Evolutionary conservation across 2,888 invertebrate genomes (phyloP), one percentile per base, ranked within the genome.

Genomic region (Aphidius colemani): DNA sequence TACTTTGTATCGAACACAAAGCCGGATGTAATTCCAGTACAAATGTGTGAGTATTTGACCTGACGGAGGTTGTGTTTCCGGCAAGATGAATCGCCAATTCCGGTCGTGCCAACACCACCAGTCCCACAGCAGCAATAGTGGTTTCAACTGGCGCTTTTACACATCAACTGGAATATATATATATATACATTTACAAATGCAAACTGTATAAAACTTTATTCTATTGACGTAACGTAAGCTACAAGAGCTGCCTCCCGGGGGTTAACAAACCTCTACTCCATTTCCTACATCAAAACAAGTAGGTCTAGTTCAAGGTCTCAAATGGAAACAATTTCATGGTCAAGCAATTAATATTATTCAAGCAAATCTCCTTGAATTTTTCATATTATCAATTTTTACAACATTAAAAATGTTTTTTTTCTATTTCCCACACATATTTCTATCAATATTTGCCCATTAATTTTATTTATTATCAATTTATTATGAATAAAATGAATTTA

Each of bases 251-350:
- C 53, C 59, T 55, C 50, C 51, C 45, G 30, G 64, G 64, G 64
- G 59, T 64, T 64, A 64, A 60, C 64, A 59, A 59, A 63, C 63
- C 63, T 53, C 58, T 61, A 7, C 45, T 56, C 13, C 51, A 41
- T 13, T 51, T 30, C 51, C 46, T 41, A 39, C 10, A 30, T 7
- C 40, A 51, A n/a, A 51, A 41, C 43, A 43, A 65, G 65, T 65
- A 65, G 65, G 65, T 65, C 61, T 65, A 53, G 65, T 65, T 65
- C 61, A 65, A 65, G 65, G 65, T 65, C 53, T 61, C 59, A 13
- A 30, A 30, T 30, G 30, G 0, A 30, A 30, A 9, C 40, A 48
- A 61, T 65, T 41, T 51, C 58, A 39, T 61, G 61, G 61, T 65
- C 65, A 65, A 61, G 46, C 61, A 10, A 30, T 30, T 30, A 5